Evolutionary conservation across 2,113 vertebrate species (phyloP), one percentile per base, ranked within the genome.

Genomic region (Phaethon lepturus): DNA sequence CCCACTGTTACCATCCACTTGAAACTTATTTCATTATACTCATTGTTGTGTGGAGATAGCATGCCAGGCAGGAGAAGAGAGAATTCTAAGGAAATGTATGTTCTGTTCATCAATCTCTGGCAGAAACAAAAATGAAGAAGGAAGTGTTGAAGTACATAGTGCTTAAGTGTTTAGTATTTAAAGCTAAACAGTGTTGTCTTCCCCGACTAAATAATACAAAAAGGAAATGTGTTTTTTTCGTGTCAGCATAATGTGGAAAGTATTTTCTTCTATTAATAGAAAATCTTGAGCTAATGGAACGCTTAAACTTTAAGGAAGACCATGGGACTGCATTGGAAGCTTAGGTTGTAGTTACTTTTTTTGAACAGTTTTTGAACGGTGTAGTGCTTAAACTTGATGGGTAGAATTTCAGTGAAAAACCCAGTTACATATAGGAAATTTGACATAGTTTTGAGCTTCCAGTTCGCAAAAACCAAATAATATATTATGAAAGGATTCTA

Each of bases 241-340:
- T 91, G 73, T 80, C 74, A 84, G 77, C 69, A 91, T 95, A 85
- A 91, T 53, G 73, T 93, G 90, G 96, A 96, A 97, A 96, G 49
- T 96, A 95, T 97, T 95, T 95, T 94, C 52, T 89, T 63, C 95
- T 94, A 96, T 96, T 87, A 96, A 91, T 96, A 95, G 95, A 82
- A 78, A 58, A 45, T 49, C 26, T 81, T 90, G 90, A 91, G 73
- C 58, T 95, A 91, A 75, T 95, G 74, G 87, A 90, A 93, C n/a
- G 56, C 35, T 86, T 78, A 9, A 72, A 73, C 11, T 64, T 91
- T 64, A 90, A 89, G 86, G 76, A 81, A 93, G 73, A 64, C 38
- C 25, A 44, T 81, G 17, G 17, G 31, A 53, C 22, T 76, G 15
- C 42, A 28, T 2, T 92, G 72, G 24, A 82, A 76, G 26, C 45